A percentile compares a stretch with the other conserved stretches of the same genome.
These are phyloP conservation scores for Hypselothyrea guttata DNA, from an alignment of 2,888 invertebrate genomes.

Conservation along the genomic window DNA sequence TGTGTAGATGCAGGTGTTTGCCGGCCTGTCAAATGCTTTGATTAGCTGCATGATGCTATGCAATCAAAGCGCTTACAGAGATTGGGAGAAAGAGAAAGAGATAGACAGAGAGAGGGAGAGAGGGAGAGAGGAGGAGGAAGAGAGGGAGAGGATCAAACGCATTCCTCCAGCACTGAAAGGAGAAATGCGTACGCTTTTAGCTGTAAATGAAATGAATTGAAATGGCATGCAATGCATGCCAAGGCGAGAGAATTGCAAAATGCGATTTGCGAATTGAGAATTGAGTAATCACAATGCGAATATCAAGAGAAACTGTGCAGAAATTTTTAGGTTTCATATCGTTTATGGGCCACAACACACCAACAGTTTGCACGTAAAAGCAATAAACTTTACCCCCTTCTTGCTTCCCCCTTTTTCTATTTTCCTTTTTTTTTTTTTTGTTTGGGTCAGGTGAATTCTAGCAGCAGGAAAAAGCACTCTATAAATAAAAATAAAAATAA, in stretches of 20 bases:
- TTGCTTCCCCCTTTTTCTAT: too few relatives aligned
- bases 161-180: slow-evolving; percentile 31
- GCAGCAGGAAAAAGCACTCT: slow-evolving; percentile 12
- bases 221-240: too few relatives aligned
- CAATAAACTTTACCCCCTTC: slow-evolving; percentile 66
- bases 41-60: slow-evolving; percentile 40
- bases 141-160: slow-evolving; percentile 10
- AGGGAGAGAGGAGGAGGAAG: neutral
- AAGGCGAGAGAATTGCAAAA: neutral
- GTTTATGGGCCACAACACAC: slow-evolving; percentile 52
- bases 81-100: neutral
- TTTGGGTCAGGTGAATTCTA: slow-evolving; percentile 10
- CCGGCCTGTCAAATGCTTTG: slow-evolving; percentile 45
- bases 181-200: slow-evolving; percentile 48
- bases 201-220: slow-evolving; percentile 49
- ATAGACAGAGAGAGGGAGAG: neutral
- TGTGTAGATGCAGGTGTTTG: slow-evolving; percentile 28
- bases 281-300: neutral
- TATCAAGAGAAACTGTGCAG: neutral
- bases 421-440: too few relatives aligned
- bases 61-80: neutral
- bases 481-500: slow-evolving; percentile 42
- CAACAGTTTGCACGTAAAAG: slow-evolving; percentile 74
- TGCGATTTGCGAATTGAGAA: too few relatives aligned
- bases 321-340: slow-evolving; percentile 31